Base-by-base conservation (phyloP, 2,888 invertebrate species). In the Cylindroiulus punctatus region DNA sequence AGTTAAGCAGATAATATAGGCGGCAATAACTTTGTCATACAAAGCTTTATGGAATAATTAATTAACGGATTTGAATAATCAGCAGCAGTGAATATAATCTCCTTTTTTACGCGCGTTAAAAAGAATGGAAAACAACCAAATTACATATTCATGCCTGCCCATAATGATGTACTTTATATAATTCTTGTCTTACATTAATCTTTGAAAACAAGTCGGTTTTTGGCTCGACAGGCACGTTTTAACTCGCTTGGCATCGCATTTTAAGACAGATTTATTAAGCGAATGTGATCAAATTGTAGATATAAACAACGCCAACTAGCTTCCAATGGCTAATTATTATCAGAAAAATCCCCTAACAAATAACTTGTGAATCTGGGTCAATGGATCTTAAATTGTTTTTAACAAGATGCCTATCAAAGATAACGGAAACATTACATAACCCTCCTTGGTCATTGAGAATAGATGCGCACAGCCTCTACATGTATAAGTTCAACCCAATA, bases 21-120 rank as follows among this genome's bases (percentile, higher is more conserved):
- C 81, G 81, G 81, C 81, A 81, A 81, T 81, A 81, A 81, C 40
- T 81, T 81, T 81, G 81, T 81, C 81, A 26, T 32, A 81, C 81
- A 81, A 81, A 81, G 81, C 81, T 17, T 81, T 81, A 81, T 81
- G 81, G 40, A 81, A 81, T 81, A 81, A 81, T 81, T 81, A 81
- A 81, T 81, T 81, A 30, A 81, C 30, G 81, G 81, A 81, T 81
- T 81, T 81, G 81, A 81, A 81, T 81, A 81, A 32, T 81, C 81
- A 81, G 30, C 17, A 4, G 32, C 32, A 32, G 40, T 81, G 40
- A 30, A 81, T 81, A 81, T 81, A 81, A 81, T 81, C 81, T 81
- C 81, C n/a, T 81, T 81, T 81, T 81, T 81, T 81, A 81, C 19
- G 81, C 40, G 32, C 19, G 81, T 32, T 40, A 81, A 81, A 32